These are phyloP conservation scores for Sceloporus tristichus DNA, from an alignment of 2,113 vertebrate genomes.

Conservation along the genomic window DNA sequence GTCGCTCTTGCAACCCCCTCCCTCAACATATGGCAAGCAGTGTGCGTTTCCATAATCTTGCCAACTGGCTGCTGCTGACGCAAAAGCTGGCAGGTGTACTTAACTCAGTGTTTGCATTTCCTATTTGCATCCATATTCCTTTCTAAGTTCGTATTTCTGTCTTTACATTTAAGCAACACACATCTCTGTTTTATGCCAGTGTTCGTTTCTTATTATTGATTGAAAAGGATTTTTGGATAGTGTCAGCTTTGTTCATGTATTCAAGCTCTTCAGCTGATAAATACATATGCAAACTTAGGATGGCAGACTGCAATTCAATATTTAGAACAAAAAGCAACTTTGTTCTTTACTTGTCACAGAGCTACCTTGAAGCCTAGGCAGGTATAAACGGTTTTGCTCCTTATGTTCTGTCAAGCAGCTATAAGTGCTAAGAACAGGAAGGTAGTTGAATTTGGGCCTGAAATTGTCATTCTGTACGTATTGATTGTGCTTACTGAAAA, in stretches of 20 bases:
- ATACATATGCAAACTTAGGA: accelerated
- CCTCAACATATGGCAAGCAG: slow-evolving; percentile 11
- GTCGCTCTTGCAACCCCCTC: not conserved
- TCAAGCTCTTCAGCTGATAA: not conserved
- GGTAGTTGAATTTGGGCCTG: slow-evolving; percentile 45
- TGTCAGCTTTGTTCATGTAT: slow-evolving; percentile 21
- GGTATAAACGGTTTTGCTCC: slow-evolving; percentile 43
- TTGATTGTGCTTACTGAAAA: slow-evolving; percentile 49
- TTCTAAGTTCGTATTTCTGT: slow-evolving; percentile 11
- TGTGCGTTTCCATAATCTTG: not conserved
- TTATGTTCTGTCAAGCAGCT: slow-evolving; percentile 10
- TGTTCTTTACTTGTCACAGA: not conserved
- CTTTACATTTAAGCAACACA: not conserved
- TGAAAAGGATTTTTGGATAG: not conserved
- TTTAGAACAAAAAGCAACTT: not conserved
- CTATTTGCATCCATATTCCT: not conserved
- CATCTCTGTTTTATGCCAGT: not conserved
- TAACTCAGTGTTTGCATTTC: slow-evolving; percentile 19
- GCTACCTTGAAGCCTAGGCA: not conserved
- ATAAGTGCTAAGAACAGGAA: slow-evolving; percentile 34
- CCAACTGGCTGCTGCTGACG: not conserved
- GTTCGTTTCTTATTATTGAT: accelerated
- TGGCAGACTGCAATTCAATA: not conserved
- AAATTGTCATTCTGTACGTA: slow-evolving; percentile 24
- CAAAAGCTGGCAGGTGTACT: slow-evolving; percentile 63